A percentile compares a stretch with the other conserved stretches of the same genome.
These are phyloP conservation scores for Bombyx mandarina DNA, from an alignment of 1,140 invertebrate genomes.

Conservation along the genomic window DNA sequence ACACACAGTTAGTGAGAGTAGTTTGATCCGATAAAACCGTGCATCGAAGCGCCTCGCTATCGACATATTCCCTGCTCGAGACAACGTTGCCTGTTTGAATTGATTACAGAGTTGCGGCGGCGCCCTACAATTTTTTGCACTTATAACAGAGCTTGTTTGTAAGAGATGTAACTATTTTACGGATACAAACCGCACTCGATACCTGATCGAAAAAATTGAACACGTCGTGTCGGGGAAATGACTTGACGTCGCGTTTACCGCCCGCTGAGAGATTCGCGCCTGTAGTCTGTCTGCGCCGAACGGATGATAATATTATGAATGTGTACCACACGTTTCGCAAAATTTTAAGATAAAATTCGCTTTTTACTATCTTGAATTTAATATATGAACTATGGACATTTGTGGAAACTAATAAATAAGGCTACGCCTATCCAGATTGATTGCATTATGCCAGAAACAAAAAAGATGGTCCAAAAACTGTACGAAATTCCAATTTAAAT, in stretches of 20 bases:
- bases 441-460: too few species aligned
- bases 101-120: conserved; percentile 29
- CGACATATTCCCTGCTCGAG: conserved; percentile 30
- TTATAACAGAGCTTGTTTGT: conserved; percentile 29
- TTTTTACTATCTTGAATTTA: not conserved
- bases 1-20: conserved; percentile 35
- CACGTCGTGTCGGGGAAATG: conserved; percentile 18
- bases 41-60: conserved; percentile 19
- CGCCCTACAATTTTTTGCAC: conserved; percentile 28
- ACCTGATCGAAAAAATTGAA: conserved; percentile 25
- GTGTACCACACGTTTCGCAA: conserved; percentile 3
- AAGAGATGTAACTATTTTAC: conserved; percentile 35
- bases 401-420: too few species aligned
- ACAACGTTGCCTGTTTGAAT: conserved; percentile 39
- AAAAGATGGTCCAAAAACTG: too few species aligned
- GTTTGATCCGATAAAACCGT: conserved; percentile 40
- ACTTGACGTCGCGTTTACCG: conserved; percentile 22
- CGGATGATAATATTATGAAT: conserved; percentile 1
- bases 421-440: too few species aligned
- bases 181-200: conserved; percentile 23
- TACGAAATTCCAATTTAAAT: too few species aligned
- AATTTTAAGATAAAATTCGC: not conserved
- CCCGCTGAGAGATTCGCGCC: conserved; percentile 25
- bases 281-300: conserved; percentile 2
- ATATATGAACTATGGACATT: too few species aligned